A percentile compares a stretch with the other conserved stretches of the same genome.
These are phyloP conservation scores for Mayetiola destructor DNA, from an alignment of 2,888 invertebrate species.

Conservation along the genomic window DNA sequence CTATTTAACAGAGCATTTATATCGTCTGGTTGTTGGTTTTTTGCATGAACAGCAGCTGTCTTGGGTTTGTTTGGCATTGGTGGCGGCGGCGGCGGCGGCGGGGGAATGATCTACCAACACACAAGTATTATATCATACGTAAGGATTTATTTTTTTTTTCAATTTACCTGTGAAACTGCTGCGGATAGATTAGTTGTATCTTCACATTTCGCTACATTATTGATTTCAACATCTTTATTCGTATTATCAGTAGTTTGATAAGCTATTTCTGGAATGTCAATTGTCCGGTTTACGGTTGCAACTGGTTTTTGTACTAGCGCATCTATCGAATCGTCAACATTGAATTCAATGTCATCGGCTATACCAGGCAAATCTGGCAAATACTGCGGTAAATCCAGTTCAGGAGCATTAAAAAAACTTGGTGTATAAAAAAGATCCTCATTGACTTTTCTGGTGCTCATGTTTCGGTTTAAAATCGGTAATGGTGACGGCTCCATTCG, in stretches of 20 bases:
- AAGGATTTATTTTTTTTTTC: slow-evolving; percentile 3
- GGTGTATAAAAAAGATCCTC: slow-evolving; percentile 71
- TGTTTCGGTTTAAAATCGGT: slow-evolving; percentile 48
- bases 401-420: slow-evolving; percentile 63
- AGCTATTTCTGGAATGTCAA: neutral
- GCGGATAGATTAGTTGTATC: slow-evolving; percentile 16
- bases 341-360: slow-evolving; percentile 71
- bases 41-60: no score
- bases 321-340: slow-evolving; percentile 24
- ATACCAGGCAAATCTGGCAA: slow-evolving; percentile 78
- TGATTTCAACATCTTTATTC: slow-evolving; percentile 22
- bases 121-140: no score
- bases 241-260: slow-evolving; percentile 21
- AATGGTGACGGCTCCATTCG: slow-evolving; percentile 59
- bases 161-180: slow-evolving; percentile 13
- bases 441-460: slow-evolving; percentile 32
- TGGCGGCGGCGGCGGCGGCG: slow-evolving; percentile 26
- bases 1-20: no score
- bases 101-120: no score
- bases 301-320: slow-evolving; percentile 11
- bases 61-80: slow-evolving; percentile 20
- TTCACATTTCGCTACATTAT: neutral
- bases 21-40: no score
- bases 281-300: no score
- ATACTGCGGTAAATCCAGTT: slow-evolving; percentile 73